These are phyloP conservation scores for Calephelis perditalis DNA, from an alignment of 2,888 invertebrate species.

Conservation along the genomic window DNA sequence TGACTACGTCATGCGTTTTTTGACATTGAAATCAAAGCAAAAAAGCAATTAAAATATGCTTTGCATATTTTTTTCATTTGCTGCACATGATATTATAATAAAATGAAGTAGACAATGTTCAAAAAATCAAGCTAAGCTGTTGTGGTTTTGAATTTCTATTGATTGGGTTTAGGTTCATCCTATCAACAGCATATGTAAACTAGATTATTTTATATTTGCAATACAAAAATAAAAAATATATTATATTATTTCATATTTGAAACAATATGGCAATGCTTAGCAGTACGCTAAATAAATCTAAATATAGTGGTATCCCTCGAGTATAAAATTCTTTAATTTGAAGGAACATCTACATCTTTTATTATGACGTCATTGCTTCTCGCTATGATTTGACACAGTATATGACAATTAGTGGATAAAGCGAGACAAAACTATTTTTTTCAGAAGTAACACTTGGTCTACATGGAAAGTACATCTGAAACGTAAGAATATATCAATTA, in stretches of 20 bases:
- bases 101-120: not conserved
- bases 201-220: too few relatives aligned
- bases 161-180: too few relatives aligned
- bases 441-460: conserved; percentile 45
- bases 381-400: conserved; percentile 36
- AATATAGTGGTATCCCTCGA: too few relatives aligned
- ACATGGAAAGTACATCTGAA: not conserved
- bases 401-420: conserved; percentile 45
- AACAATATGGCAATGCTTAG: too few relatives aligned
- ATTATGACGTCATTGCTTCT: conserved; percentile 17
- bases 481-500: not conserved
- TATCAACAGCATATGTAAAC: too few relatives aligned
- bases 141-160: too few relatives aligned
- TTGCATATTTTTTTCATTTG: not conserved
- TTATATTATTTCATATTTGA: too few relatives aligned
- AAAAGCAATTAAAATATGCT: not conserved
- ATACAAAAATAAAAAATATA: too few relatives aligned
- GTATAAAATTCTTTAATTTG: too few relatives aligned
- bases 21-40: not conserved
- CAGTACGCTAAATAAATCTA: too few relatives aligned
- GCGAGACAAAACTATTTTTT: conserved; percentile 51
- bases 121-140: not conserved
- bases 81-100: conserved; percentile 3
- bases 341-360: conserved; percentile 10
- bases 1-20: not conserved